A percentile compares a stretch with the other conserved stretches of the same genome.
phyloP scores from a whole-genome alignment of 2,888 invertebrate species.

The Hyppa rectilinea region DNA sequence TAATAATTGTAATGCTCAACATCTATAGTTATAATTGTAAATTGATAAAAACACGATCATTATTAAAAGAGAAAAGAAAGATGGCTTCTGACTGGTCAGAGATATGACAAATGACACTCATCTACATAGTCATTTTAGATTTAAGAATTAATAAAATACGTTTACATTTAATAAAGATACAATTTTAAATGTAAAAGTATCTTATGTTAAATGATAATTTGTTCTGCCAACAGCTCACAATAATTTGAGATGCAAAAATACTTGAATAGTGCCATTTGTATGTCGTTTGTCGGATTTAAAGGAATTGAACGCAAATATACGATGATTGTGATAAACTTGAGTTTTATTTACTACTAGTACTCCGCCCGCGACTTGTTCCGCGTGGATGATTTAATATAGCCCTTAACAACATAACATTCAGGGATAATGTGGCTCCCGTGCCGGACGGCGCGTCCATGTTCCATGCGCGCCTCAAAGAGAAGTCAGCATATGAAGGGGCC shows the following conservation, averaged over 20 bases:
- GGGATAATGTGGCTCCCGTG: too few species aligned
- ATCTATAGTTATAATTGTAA: background rate
- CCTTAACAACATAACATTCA: too few species aligned
- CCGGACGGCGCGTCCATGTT: too few species aligned
- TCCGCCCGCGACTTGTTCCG: too few species aligned
- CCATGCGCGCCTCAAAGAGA: too few species aligned
- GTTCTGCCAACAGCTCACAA: constrained; percentile 14
- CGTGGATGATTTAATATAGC: too few species aligned
- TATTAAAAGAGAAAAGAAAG: background rate
- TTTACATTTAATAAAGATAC: constrained; percentile 6
- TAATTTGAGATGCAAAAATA: constrained; percentile 35
- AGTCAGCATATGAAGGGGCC: too few species aligned
- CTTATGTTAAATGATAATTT: background rate
- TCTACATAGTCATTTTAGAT: constrained; percentile 18
- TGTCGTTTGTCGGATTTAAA: constrained; percentile 20
- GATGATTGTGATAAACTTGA: constrained; percentile 45
- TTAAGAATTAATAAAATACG: constrained; percentile 15
- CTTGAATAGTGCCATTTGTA: constrained; percentile 59
- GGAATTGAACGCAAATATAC: constrained; percentile 52
- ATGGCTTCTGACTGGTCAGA: constrained; percentile 1
- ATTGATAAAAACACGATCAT: background rate
- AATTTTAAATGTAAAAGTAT: constrained; percentile 14
- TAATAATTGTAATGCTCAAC: constrained; percentile 3
- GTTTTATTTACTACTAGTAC: constrained; percentile 43
- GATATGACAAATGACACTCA: constrained; percentile 15